A percentile compares a stretch with the other conserved stretches of the same genome.
Conservation (phyloP, 2,888 invertebrate genomes). For the Tenthredo notha region DNA sequence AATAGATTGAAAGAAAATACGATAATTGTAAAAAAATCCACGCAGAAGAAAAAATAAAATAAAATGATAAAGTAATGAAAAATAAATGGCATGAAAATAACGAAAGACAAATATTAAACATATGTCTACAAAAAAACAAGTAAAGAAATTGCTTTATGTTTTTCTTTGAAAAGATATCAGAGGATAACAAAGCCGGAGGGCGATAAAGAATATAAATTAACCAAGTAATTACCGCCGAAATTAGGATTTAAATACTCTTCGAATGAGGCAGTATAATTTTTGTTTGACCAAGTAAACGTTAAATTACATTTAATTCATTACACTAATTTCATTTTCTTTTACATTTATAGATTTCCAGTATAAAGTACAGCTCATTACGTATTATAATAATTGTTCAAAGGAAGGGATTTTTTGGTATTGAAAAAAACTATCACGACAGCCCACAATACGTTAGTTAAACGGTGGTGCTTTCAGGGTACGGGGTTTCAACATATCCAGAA, state of each 20-base stretch:
- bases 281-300: background rate
- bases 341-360: background rate
- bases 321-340: background rate
- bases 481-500: background rate
- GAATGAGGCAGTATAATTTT: background rate
- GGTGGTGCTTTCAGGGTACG: background rate
- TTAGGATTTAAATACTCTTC: background rate
- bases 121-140: background rate
- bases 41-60: background rate
- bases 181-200: background rate
- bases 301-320: background rate
- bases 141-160: background rate
- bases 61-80: background rate
- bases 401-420: background rate
- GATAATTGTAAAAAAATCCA: background rate
- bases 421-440: background rate
- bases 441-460: background rate
- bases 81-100: background rate
- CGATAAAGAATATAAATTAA: background rate
- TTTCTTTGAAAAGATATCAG: background rate
- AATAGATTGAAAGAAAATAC: conserved; percentile 4
- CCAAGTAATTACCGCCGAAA: background rate
- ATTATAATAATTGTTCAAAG: background rate
- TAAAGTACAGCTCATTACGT: background rate
- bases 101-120: background rate